Conservation (phyloP, 2,888 invertebrate species). For the Mechanitis messenoides region DNA sequence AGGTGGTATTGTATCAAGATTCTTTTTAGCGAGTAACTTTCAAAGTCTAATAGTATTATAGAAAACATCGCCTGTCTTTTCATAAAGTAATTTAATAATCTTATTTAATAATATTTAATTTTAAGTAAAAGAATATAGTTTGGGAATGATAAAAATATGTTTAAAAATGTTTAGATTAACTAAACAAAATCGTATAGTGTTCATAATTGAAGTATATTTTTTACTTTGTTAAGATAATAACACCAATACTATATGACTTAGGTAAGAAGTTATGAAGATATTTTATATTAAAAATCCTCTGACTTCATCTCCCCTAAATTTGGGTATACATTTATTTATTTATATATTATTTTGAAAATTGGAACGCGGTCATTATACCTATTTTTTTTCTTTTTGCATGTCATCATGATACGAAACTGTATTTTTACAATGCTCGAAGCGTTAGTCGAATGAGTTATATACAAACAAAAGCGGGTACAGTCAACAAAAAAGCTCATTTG, state of each 20-base stretch:
- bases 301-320: slow-evolving; percentile 1
- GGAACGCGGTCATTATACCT: slow-evolving; percentile 14
- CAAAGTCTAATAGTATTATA: not conserved
- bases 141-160: no score
- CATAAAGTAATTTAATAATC: not conserved
- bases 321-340: slow-evolving; percentile 16
- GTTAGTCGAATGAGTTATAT: slow-evolving; percentile 23
- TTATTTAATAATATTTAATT: not conserved
- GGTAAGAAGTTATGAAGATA: not conserved
- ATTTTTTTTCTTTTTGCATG: slow-evolving; percentile 11
- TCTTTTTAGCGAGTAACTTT: not conserved
- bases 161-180: not conserved
- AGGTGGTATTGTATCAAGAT: not conserved
- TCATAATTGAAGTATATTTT: not conserved
- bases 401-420: slow-evolving; percentile 18
- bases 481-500: slow-evolving; percentile 64
- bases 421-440: slow-evolving; percentile 22
- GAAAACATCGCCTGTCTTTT: not conserved
- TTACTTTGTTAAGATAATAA: no score
- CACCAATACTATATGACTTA: not conserved
- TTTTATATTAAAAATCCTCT: not conserved
- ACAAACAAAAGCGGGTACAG: slow-evolving; percentile 35
- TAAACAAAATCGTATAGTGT: not conserved
- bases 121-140: no score
- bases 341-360: slow-evolving; percentile 17